A percentile compares a stretch with the other conserved stretches of the same genome.
phyloP scores from a whole-genome alignment of 2,888 invertebrate species.

The Cataglyphis rosenhaueri region DNA sequence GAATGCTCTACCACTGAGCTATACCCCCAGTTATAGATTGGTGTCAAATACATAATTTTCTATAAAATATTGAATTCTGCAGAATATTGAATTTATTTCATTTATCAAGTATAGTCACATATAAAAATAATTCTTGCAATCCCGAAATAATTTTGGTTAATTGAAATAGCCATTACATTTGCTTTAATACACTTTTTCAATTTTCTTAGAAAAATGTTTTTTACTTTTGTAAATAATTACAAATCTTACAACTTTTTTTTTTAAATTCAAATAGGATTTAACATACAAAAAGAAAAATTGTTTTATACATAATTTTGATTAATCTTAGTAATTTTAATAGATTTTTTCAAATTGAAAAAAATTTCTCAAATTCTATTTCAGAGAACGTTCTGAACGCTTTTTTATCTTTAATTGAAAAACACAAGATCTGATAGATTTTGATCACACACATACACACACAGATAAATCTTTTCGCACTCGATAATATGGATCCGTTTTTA shows the following conservation, averaged over 20 bases:
- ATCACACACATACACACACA: too few relatives aligned
- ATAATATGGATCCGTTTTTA: slow-evolving; percentile 35
- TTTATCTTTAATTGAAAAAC: slow-evolving; percentile 6
- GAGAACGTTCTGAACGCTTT: neutral
- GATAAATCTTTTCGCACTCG: neutral
- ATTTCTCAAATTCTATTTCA: neutral
- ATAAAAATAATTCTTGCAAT: neutral
- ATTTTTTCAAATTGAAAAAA: neutral
- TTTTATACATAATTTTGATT: neutral
- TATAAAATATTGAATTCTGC: too few relatives aligned
- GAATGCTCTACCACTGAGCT: slow-evolving; percentile 91
- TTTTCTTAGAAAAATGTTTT: neutral
- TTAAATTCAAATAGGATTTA: neutral
- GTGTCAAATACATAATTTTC: neutral
- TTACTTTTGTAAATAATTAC: neutral
- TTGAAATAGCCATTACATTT: neutral
- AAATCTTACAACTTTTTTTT: neutral
- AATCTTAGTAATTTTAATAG: neutral
- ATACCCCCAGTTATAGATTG: slow-evolving; percentile 86
- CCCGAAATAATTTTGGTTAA: neutral
- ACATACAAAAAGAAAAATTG: neutral
- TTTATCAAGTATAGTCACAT: neutral
- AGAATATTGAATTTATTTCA: neutral
- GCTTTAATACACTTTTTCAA: neutral
- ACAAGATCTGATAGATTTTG: neutral